Base-by-base conservation (phyloP, 1,140 invertebrate genomes). In the Calephelis nemesis region DNA sequence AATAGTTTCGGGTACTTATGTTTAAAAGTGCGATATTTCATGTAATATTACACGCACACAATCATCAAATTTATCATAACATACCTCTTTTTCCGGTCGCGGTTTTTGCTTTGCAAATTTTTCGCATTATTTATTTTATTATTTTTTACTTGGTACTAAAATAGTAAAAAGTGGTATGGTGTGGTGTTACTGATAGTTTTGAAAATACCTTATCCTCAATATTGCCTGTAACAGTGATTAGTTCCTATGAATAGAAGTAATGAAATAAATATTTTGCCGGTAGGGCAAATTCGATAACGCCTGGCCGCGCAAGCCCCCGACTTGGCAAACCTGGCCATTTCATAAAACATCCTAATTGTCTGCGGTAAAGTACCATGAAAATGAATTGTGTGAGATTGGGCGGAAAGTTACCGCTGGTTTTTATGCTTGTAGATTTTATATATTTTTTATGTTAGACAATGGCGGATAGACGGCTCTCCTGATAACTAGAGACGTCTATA, bases 241-340 rank as follows among this genome's bases (percentile, higher is more conserved):
- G 74, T 76, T 74, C 76, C 81, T 77, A 88, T 89, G 88, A 90
- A 90, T 90, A 87, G 85, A 82, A 89, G 83, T 90, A 90, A 90
- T 90, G 88, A 90, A 90, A 90, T 89, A 90, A 90, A 90, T 88
- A 90, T 90, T 90, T 88, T 81, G 86, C 85, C 87, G 87, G 85
- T 86, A 82, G 84, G 81, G 85, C 83, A 85, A 82, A 84, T 84
- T 85, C 82, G 80, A 76, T 83, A 77, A 88, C 88, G 87, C 78
- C 76, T 74, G 85, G 73, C 45, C 80, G 84, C 77, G 71, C 84
- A 78, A 88, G 82, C 83, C 86, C 86, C 79, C 81, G 84, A 86
- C 87, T 86, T 84, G 76, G 71, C 73, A 76, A 72, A 71, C 78
- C 79, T 78, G 70, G 86, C 79, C 84, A 82, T 90, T 87, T 87